Evolutionary conservation across 2,888 invertebrate species (phyloP).

Genomic region (Mongoloraphidia duomilia): DNA sequence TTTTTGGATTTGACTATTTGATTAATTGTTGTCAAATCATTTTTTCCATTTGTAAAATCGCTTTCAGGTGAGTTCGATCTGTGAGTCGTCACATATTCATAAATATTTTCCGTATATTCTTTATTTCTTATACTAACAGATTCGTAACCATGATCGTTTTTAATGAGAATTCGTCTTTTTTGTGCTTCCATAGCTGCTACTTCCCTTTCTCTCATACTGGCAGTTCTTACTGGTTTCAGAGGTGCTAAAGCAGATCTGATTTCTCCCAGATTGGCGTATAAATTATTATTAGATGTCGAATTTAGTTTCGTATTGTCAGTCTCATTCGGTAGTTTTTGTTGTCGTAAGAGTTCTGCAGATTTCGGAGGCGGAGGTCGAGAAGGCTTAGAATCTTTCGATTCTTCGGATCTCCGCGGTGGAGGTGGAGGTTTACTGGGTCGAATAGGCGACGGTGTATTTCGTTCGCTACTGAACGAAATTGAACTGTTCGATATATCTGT

Average conservation of each 20-base stretch:
- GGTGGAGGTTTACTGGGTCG: slow-evolving; percentile 58
- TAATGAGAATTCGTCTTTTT: slow-evolving; percentile 13
- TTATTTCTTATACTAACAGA: slow-evolving; percentile 29
- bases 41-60: slow-evolving; percentile 40
- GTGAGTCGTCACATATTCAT: slow-evolving; percentile 48
- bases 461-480: slow-evolving; percentile 9
- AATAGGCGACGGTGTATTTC: slow-evolving; percentile 18
- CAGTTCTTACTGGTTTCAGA: slow-evolving; percentile 72
- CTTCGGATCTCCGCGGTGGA: slow-evolving; percentile 45
- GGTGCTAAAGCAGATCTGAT: slow-evolving; percentile 68
- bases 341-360: slow-evolving; percentile 45
- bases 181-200: slow-evolving; percentile 40
- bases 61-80: slow-evolving; percentile 55
- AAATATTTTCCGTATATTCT: slow-evolving; percentile 39
- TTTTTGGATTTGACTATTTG: slow-evolving; percentile 24
- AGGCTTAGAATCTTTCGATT: slow-evolving; percentile 43
- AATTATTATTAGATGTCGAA: slow-evolving; percentile 31
- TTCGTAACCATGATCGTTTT: slow-evolving; percentile 15
- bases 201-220: slow-evolving; percentile 71
- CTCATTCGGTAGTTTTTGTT: slow-evolving; percentile 33
- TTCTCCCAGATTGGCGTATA: slow-evolving; percentile 77
- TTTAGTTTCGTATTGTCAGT: too few species aligned
- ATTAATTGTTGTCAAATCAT: slow-evolving; percentile 24
- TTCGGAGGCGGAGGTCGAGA: slow-evolving; percentile 62
- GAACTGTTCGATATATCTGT: slow-evolving; percentile 15